Percentiles rank a stretch among this genome's conserved stretches.
Evolutionary conservation across 2,888 invertebrate genomes (phyloP).

Genomic region (Cephus spinipes): DNA sequence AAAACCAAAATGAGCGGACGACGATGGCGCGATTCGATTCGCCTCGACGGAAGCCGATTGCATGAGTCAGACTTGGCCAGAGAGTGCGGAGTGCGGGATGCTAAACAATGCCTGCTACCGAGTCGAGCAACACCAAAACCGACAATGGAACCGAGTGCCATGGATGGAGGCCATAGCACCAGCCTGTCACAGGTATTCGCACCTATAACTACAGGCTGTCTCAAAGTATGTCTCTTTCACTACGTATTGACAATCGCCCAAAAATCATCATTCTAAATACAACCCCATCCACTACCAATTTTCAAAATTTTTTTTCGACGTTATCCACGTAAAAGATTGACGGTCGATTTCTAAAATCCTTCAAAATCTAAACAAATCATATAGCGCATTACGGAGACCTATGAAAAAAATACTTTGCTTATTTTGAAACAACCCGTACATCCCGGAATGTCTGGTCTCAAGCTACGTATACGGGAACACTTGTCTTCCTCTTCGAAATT

Average conservation of each 20-base stretch:
- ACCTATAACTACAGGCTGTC: constrained; percentile 18
- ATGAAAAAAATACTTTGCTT: background rate
- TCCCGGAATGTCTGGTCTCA: constrained; percentile 31
- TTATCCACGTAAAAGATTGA: background rate
- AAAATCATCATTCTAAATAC: too few relatives aligned
- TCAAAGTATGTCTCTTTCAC: constrained; percentile 4
- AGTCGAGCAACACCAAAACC: constrained; percentile 42
- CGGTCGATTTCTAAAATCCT: constrained; percentile 4
- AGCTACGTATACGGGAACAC: constrained; percentile 33
- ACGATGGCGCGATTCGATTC: constrained; percentile 30
- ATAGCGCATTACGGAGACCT: too few relatives aligned
- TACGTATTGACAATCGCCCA: too few relatives aligned
- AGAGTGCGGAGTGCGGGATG: constrained; percentile 46
- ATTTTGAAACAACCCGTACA: constrained; percentile 28
- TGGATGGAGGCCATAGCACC: constrained; percentile 44
- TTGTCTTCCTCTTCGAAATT: constrained; percentile 29
- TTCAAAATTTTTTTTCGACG: background rate
- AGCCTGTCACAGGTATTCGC: constrained; percentile 38
- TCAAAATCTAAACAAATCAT: too few relatives aligned
- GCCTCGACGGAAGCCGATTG: constrained; percentile 53
- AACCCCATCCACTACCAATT: background rate
- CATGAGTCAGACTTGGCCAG: constrained; percentile 51
- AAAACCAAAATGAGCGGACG: constrained; percentile 22
- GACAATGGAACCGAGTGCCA: constrained; percentile 49
- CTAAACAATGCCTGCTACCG: constrained; percentile 51